Evolutionary conservation across 2,888 invertebrate species (phyloP).

Genomic region (Tipula unca): DNA sequence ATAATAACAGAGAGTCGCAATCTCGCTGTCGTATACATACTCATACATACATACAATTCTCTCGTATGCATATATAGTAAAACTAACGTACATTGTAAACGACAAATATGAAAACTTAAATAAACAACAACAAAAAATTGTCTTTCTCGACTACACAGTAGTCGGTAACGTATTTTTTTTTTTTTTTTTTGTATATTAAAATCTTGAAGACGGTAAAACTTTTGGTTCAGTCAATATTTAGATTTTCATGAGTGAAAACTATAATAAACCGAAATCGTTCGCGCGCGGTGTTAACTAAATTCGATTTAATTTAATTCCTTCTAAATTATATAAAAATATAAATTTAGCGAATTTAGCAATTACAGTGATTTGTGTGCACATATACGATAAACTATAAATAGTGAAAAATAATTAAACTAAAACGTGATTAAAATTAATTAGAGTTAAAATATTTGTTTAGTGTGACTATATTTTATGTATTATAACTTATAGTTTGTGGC

Average conservation of each 20-base stretch:
- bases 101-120: not conserved
- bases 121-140: not conserved
- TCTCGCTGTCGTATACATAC: not conserved
- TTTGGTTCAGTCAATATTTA: not conserved
- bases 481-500: not conserved
- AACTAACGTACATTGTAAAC: not conserved
- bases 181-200: not conserved
- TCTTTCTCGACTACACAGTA: not conserved
- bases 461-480: not conserved
- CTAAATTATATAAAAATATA: not conserved
- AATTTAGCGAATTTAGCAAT: not conserved
- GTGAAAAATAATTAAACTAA: not conserved
- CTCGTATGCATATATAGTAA: not conserved
- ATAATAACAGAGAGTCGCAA: not conserved
- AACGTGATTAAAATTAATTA: not conserved
- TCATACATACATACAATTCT: not conserved
- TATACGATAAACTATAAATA: not conserved
- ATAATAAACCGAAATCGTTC: not conserved
- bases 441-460: not conserved
- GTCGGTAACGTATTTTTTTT: not conserved
- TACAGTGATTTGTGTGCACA: not conserved
- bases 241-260: conserved; percentile 8
- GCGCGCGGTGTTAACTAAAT: not conserved
- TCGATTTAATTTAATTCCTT: not conserved
- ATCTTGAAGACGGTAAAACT: not conserved